Base-by-base conservation (phyloP, 1,140 invertebrate species). In the Caenorhabditis latens region DNA sequence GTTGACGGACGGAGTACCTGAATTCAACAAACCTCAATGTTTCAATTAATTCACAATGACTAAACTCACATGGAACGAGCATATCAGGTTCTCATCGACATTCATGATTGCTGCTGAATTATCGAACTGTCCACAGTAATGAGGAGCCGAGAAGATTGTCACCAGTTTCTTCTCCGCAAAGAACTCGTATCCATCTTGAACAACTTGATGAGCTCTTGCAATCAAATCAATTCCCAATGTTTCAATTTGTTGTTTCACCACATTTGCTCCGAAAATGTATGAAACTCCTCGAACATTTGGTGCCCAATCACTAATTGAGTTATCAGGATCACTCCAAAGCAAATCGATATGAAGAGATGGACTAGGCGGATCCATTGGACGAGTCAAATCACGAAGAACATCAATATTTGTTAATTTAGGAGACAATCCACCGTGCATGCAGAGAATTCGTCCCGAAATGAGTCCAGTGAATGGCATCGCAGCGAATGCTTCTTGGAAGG, bases 181-280 rank as follows among this genome's bases (percentile, higher is more conserved):
- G 93, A 99, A 99, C 93, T 99, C 97, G 93, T 98, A 98, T 13
- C 97, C 97, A 94, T 98, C 97, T 94, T 98, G 97, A 14, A 98
- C 97, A 40, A 88, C 87, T 50, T 88, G 87, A 88, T 88, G 87
- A 63, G 87, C 87, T 40, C 86, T 58, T 2, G 82, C 86, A 14
- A 86, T 67, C 50, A 85, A 16, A 58, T 85, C 67, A 43, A 85
- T 85, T 55, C 67, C 84, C 58, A 85, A 32, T 4, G 40, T 40
- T 40, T 53, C 61, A 19, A 46, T 67, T 40, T 43, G 32, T n/a
- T 67, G 21, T 40, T 63, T 71, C 2, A 89, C 89, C 6, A 89
- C 86, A 65, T 89, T 75, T 32, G 84, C 71, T 43, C 89, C 89
- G 55, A 89, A 89, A 13, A 94, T 94, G 90, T 94, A 89, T 24